Base-by-base conservation (phyloP, 1,140 invertebrate species). In the Nixonia krombeini region DNA sequence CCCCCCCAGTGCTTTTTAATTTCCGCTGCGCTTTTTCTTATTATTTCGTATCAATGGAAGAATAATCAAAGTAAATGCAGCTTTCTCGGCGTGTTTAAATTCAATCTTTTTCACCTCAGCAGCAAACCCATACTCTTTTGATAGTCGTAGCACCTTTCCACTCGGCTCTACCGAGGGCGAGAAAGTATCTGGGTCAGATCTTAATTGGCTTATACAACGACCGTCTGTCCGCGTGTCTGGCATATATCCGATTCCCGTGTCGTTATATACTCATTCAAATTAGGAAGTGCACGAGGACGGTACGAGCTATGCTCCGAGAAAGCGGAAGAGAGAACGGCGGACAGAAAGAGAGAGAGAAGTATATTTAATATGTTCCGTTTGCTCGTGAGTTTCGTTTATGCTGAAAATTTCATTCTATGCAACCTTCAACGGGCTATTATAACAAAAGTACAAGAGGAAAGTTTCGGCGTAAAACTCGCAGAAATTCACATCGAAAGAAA, bases 371-470 rank as follows among this genome's bases (percentile, higher is more conserved):
- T 31, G 58, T 66, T 31, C 59, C 47, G 51, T 23, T 57, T 42
- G 46, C 51, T 33, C 49, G 53, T 17, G 42, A 63, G 58, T 68
- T 68, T 68, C 57, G 37, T 62, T 68, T 68, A 62, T 41, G 58
- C 29, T 68, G 52, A 69, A 69, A 69, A 69, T 69, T 63, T 69
- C 53, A 69, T 69, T 58, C 63, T 51, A 56, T 55, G 56, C 49
- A 55, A 50, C 45, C 63, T 47, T 57, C 52, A 57, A 68, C 65
- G 46, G 52, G 51, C 57, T 49, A 58, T 68, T 53, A 62, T 47
- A 57, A 42, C 38, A 50, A 4, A 55, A 66, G 35, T 68, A 57
- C 57, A 55, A 49, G 62, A 58, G 42, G 38, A 44, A 66, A 66
- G 42, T 66, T 66, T 40, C 49, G 44, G 59, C 31, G 53, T 58